Percentiles rank a stretch among this genome's conserved stretches.
Evolutionary conservation across 2,888 invertebrate genomes (phyloP).

Genomic region (Leptopilina drosophilae): DNA sequence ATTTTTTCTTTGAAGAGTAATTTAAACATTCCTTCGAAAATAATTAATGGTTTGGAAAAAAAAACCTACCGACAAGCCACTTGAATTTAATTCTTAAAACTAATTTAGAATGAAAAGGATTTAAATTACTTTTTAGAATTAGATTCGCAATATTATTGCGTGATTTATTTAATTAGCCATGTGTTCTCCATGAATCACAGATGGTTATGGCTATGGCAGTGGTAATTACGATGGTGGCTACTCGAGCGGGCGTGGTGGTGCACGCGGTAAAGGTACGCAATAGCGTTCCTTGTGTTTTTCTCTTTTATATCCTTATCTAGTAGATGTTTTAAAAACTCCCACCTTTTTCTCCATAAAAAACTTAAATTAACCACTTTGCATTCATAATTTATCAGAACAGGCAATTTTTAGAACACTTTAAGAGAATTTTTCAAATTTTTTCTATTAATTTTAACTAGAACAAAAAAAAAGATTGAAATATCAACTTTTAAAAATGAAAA

Average conservation of each 20-base stretch:
- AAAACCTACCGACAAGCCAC: background rate
- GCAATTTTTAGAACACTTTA: background rate
- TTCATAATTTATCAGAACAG: background rate
- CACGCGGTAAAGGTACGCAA: slow-evolving; percentile 90
- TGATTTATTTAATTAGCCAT: slow-evolving; percentile 68
- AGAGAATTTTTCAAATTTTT: no score
- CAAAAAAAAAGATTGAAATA: no score
- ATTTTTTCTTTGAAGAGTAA: no score
- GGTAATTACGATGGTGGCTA: slow-evolving; percentile 94
- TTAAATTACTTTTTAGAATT: background rate
- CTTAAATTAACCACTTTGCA: background rate
- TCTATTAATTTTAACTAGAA: no score
- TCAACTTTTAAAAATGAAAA: no score
- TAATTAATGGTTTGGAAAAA: background rate
- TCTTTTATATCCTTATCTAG: slow-evolving; percentile 50
- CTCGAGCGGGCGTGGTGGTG: slow-evolving; percentile 90
- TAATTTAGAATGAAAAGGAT: background rate
- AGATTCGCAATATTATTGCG: background rate
- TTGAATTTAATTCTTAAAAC: no score
- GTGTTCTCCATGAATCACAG: slow-evolving; percentile 77
- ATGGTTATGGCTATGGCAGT: slow-evolving; percentile 89
- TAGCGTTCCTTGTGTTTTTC: slow-evolving; percentile 76
- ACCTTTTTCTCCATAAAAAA: background rate
- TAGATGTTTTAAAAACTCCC: background rate
- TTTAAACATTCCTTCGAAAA: no score